Base-by-base conservation (phyloP, 2,797 vertebrate species). In the Phrynocephalus vlangalii region DNA sequence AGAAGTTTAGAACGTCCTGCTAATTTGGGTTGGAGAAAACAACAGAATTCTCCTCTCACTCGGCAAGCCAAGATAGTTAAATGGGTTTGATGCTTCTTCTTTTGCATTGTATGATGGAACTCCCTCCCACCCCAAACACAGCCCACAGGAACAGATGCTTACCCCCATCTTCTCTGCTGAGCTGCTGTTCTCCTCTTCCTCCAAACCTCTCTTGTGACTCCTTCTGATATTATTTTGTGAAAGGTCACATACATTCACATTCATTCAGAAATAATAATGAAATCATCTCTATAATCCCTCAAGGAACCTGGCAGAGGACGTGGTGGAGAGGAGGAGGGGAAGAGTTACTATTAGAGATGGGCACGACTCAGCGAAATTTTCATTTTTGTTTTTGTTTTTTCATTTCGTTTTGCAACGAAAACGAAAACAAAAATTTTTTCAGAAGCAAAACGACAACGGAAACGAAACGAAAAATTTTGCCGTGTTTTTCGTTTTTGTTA, bases 251-350 rank as follows among this genome's bases (percentile, higher is more conserved):
- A 88, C 94, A 94, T 95, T 93, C 91, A 88, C 89, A 84, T 63
- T 91, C 92, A 93, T 89, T 90, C 13, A 77, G 90, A 56, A 93
- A 94, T 92, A 92, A 95, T 92, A 95, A 84, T 28, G 90, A 94
- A 92, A 92, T 92, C 88, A 90, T 90, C 86, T 92, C 89, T 90
- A 87, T 86, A 73, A 92, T 90, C 91, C 92, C 88, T 80, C 63
- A 75, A 77, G 86, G 84, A 92, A 89, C 71, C 50, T 82, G 83
- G 85, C 50, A 63, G 68, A 71, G 80, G 0, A 16, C 60, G 0
- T 0, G 85, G 84, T 73, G 33, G 72, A 11, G n/a, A 20, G 56
- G 60, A 20, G 26, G 44, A n/a, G 22, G 70, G 6, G 6, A 44
- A 4, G 8, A 67, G 26, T 84, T 80, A 48, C 77, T 84, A 88